phyloP scores from a whole-genome alignment of 2,888 invertebrate genomes.

The Silvanus unidentatus region DNA sequence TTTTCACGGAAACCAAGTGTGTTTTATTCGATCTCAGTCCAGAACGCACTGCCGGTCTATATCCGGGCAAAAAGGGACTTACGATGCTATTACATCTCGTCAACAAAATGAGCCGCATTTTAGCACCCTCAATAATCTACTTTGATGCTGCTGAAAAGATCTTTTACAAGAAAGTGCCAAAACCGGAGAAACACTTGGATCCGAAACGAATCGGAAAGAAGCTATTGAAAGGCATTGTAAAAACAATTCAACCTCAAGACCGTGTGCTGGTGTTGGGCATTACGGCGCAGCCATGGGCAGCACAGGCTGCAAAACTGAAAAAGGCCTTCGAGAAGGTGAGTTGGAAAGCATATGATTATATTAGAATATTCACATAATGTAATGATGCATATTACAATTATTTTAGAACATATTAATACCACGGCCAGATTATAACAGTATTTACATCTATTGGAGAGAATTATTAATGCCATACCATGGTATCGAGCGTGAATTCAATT shows the following conservation, averaged over 20 bases:
- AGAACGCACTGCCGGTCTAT: conserved; percentile 61
- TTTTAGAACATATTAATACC: conserved; percentile 38
- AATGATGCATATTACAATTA: conserved; percentile 6
- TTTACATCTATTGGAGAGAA: conserved; percentile 52
- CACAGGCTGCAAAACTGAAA: conserved; percentile 45
- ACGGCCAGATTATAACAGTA: conserved; percentile 56
- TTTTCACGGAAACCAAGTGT: conserved; percentile 70
- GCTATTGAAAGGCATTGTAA: conserved; percentile 63
- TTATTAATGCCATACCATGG: conserved; percentile 56
- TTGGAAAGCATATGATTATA: too few species aligned
- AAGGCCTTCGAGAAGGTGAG: conserved; percentile 57
- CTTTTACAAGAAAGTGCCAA: conserved; percentile 63
- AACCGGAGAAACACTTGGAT: conserved; percentile 56
- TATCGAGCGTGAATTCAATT: conserved; percentile 54
- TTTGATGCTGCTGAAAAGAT: conserved; percentile 62
- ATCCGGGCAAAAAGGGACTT: conserved; percentile 60
- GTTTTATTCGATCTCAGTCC: conserved; percentile 73
- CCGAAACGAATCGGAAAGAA: conserved; percentile 66
- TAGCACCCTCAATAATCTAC: conserved; percentile 69
- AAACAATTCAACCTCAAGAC: conserved; percentile 59
- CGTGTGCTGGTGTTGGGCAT: conserved; percentile 65
- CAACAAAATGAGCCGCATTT: conserved; percentile 58
- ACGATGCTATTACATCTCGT: conserved; percentile 62
- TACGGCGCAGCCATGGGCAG: conserved; percentile 62
- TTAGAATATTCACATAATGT: conserved; percentile 10